phyloP scores from a whole-genome alignment of 2,797 vertebrate species.

The Hemibagrus guttatus region DNA sequence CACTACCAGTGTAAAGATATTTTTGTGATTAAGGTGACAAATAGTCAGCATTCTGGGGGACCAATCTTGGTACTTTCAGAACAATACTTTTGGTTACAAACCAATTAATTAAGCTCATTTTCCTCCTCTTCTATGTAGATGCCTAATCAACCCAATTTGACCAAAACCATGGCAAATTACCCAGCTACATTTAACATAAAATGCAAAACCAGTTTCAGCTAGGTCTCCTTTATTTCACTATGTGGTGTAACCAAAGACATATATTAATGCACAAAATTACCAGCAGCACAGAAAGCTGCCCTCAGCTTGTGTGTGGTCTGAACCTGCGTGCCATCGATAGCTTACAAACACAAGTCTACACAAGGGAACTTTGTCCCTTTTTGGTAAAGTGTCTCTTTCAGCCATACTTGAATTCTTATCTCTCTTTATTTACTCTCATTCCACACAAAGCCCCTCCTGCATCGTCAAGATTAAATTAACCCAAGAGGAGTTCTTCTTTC shows the following conservation, averaged over 20 bases:
- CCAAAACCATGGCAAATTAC: slow-evolving; percentile 1
- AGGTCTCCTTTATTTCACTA: background rate
- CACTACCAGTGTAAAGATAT: background rate
- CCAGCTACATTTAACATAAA: slow-evolving; percentile 33
- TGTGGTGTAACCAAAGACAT: slow-evolving; percentile 1
- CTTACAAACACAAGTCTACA: background rate
- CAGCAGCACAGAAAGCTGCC: background rate
- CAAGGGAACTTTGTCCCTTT: background rate
- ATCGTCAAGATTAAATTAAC: slow-evolving; percentile 23
- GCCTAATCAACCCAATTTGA: slow-evolving; percentile 4
- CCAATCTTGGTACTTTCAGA: background rate
- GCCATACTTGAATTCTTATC: slow-evolving; percentile 13
- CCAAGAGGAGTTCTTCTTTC: slow-evolving; percentile 30
- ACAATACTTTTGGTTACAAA: slow-evolving; percentile 3
- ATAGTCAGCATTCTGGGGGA: background rate
- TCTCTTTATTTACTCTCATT: slow-evolving; percentile 2
- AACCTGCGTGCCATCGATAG: background rate
- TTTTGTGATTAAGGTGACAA: background rate
- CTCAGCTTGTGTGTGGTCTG: background rate
- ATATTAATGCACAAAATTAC: background rate
- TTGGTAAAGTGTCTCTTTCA: slow-evolving; percentile 9
- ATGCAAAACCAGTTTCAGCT: slow-evolving; percentile 5
- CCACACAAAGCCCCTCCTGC: background rate
- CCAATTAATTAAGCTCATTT: background rate
- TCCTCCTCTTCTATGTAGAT: background rate